Conservation (phyloP, 2,113 vertebrate species). For the Ahaetulla prasina region DNA sequence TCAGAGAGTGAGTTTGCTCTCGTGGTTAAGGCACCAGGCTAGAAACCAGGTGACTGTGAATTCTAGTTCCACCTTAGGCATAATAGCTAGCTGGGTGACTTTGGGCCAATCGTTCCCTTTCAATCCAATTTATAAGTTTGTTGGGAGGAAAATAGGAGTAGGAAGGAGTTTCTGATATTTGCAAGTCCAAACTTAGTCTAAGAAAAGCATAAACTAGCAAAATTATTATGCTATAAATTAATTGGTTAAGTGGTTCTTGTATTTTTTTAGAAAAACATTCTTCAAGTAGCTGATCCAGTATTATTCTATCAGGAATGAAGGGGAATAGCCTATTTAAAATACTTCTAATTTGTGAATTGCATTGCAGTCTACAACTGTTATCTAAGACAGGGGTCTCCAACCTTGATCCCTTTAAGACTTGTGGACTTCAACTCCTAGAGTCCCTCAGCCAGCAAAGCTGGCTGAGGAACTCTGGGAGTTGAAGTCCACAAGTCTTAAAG, state of each 20-base stretch:
- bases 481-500: too few relatives aligned
- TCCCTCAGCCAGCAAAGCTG: too few relatives aligned
- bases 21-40: not conserved
- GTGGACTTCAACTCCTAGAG: too few relatives aligned
- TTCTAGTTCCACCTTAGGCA: not conserved
- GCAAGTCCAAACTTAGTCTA: not conserved
- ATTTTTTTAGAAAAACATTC: not conserved
- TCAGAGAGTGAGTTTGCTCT: too few relatives aligned
- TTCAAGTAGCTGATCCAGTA: not conserved
- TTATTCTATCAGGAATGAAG: not conserved
- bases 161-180: not conserved
- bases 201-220: not conserved
- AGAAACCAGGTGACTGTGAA: not conserved
- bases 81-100: not conserved
- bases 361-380: not conserved
- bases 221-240: not conserved
- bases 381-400: too few relatives aligned
- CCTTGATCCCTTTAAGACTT: too few relatives aligned
- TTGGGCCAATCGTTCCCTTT: not conserved
- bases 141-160: not conserved
- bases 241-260: not conserved
- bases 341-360: not conserved
- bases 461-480: too few relatives aligned
- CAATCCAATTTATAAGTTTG: not conserved
- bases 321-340: not conserved